Conservation (phyloP, 2,888 invertebrate genomes). For the Pheosia gnoma region DNA sequence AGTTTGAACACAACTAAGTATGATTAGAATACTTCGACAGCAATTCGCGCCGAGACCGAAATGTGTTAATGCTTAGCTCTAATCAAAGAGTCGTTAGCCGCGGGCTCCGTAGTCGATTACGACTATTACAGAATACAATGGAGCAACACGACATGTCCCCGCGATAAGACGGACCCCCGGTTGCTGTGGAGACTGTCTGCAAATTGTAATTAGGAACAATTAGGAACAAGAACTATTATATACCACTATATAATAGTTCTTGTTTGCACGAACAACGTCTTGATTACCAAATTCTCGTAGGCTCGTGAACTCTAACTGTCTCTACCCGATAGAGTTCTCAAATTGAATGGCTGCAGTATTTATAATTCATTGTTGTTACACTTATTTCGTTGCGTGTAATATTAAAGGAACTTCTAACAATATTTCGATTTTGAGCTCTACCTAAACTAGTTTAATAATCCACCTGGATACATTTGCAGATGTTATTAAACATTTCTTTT, state of each 20-base stretch:
- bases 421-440: no score
- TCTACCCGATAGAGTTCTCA: not conserved
- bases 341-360: not conserved
- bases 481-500: no score
- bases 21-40: conserved; percentile 30
- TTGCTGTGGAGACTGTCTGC: conserved; percentile 6
- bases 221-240: no score
- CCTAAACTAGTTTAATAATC: no score
- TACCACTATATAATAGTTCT: no score
- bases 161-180: conserved; percentile 42
- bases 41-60: conserved; percentile 44
- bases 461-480: no score
- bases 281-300: not conserved
- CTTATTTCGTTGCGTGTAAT: no score
- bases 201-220: conserved; percentile 13
- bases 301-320: not conserved
- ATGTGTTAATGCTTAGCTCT: conserved; percentile 59
- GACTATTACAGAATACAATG: conserved; percentile 62
- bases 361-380: no score
- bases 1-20: conserved; percentile 29
- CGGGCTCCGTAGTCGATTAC: conserved; percentile 64
- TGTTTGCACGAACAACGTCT: not conserved
- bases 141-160: conserved; percentile 61
- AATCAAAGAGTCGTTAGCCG: conserved; percentile 73
- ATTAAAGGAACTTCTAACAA: no score